phyloP scores from a whole-genome alignment of 1,140 invertebrate genomes.

The Meloidogyne hapla region DNA sequence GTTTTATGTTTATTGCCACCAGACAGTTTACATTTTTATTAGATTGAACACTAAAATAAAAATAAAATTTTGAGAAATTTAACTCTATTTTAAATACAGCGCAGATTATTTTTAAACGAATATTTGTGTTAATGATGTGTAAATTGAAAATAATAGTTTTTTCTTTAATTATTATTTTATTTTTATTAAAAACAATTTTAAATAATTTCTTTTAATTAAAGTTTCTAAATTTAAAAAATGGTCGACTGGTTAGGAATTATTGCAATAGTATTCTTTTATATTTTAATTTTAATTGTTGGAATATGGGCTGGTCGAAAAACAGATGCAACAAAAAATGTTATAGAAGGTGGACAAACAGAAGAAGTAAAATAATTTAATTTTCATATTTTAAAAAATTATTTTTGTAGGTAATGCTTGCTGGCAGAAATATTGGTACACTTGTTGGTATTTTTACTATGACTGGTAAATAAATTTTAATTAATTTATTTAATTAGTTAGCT shows the following conservation, averaged over 20 bases:
- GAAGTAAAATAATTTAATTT: constrained; percentile 24
- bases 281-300: constrained; percentile 84
- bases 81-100: too few species aligned
- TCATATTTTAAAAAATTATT: not conserved
- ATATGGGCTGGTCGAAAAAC: constrained; percentile 88
- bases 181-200: not conserved
- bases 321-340: constrained; percentile 74
- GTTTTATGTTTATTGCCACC: too few species aligned
- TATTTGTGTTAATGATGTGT: too few species aligned
- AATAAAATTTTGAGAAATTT: too few species aligned
- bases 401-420: constrained; percentile 87
- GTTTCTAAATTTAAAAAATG: constrained; percentile 21
- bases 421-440: constrained; percentile 82
- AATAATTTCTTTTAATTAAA: not conserved
- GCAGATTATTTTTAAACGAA: too few species aligned
- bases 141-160: too few species aligned
- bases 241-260: constrained; percentile 72
- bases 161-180: not conserved
- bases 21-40: not conserved
- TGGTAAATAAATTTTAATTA: constrained; percentile 68
- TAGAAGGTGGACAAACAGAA: constrained; percentile 65
- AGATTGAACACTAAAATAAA: not conserved
- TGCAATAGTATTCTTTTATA: constrained; percentile 88
- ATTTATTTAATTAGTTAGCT: not conserved
- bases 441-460: constrained; percentile 98